Base-by-base conservation (phyloP, 2,888 invertebrate species). In the Tetranychus piercei region DNA sequence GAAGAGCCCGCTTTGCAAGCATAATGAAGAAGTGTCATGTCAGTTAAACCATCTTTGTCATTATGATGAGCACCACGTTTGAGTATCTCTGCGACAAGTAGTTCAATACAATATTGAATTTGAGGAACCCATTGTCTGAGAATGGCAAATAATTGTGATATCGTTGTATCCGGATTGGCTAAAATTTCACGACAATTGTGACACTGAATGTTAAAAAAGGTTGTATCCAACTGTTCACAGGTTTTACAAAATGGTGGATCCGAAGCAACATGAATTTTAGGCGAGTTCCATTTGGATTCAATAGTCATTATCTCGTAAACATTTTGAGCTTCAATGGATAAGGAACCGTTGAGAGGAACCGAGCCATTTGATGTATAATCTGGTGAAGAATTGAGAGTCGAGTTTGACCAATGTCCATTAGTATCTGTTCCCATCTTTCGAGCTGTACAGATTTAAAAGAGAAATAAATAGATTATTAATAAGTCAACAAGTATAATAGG, bases 91-190 rank as follows among this genome's bases (percentile, higher is more conserved):
- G 81, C 79, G 4, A 84, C 81, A 44, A 85, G 78, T 18, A 82
- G 77, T 75, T 83, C 82, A 73, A 84, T 80, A 73, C 82, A 82
- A 69, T 82, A 81, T 78, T 85, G 85, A 64, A 83, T 83, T 76
- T 83, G 82, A n/a, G 84, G 84, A 44, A 83, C 83, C 85, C 85
- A 85, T 79, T 85, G 84, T 65, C 85, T 79, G 76, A 85, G 78
- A 65, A 85, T 82, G 73, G 85, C 84, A 78, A 84, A 84, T 64
- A 85, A 81, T 75, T 85, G 83, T 72, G 83, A 81, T n/a, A 84
- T 80, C 8, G 81, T 81, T 6, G 83, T 80, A 73, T 79, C 78
- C 1, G 81, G 79, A 74, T 80, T 79, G 44, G 79, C 76, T 20
- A 84, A 78, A 20, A 83, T 81, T 73, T 81, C 81, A 74, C 80